These are phyloP conservation scores for Gorsachius goisagi DNA, from an alignment of 2,113 vertebrate species.

Conservation along the genomic window DNA sequence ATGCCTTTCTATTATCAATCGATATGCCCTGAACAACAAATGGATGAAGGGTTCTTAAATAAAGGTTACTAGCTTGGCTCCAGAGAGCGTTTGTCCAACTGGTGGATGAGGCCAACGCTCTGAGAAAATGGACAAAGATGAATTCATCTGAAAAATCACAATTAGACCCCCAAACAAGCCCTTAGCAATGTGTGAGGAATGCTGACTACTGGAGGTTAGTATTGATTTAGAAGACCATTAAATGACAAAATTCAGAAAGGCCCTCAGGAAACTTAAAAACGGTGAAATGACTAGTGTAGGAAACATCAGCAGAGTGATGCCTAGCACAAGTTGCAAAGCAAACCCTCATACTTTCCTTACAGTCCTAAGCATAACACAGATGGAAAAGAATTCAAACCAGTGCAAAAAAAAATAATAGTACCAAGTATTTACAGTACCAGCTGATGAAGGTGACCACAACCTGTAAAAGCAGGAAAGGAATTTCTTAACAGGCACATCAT, in stretches of 20 bases:
- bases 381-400: background rate
- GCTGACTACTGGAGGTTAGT: background rate
- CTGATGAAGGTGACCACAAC: background rate
- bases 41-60: background rate
- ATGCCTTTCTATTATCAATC: background rate
- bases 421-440: background rate
- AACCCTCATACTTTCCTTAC: background rate
- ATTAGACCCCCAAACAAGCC: background rate
- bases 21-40: background rate
- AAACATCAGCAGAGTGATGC: background rate
- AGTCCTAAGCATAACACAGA: background rate
- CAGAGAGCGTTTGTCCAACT: background rate
- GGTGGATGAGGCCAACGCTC: background rate
- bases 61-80: background rate
- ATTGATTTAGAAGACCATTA: background rate
- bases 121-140: background rate
- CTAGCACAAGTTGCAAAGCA: background rate
- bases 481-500: background rate
- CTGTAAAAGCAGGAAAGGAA: background rate
- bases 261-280: background rate
- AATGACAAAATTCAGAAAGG: background rate
- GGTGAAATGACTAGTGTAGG: background rate
- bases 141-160: background rate
- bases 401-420: background rate
- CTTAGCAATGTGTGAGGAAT: background rate